Evolutionary conservation across 2,797 vertebrate genomes (phyloP), one percentile per base, ranked within the genome.

Genomic region (Sebastes kiyomatsui): DNA sequence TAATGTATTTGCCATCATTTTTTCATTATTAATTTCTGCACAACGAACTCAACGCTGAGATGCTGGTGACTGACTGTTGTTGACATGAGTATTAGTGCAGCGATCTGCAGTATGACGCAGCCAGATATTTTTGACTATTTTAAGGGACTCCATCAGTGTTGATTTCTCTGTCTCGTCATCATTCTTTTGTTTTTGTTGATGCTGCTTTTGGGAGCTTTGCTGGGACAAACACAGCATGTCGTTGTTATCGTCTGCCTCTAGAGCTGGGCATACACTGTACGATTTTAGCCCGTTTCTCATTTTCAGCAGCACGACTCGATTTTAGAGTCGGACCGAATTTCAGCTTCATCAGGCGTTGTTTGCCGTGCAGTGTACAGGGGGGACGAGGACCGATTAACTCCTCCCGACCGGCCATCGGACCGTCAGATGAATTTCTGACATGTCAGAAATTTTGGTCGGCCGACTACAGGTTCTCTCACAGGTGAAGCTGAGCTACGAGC

Each of bases 171-270:
- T 42, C 67, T 23, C 46, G 9, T 79, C 52, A 38, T 80, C 7
- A 5, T 66, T 82, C 18, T 7, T 83, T 81, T 75, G 49, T 76
- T 86, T 76, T 78, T 61, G 52, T 81, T 55, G 32, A 80, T 59
- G 70, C 55, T 52, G 55, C 73, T 86, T 85, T 73, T 83, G 71
- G 68, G 81, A 86, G 61, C 32, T 88, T 58, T 56, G 28, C 72
- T 64, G 72, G 61, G 72, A 77, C 74, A 72, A 84, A 80, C 59
- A 38, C 65, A 73, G 67, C 67, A 22, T 65, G 75, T 85, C 85
- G 58, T 85, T 72, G 75, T 78, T 54, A 56, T 58, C 30, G 38
- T 64, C 73, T 80, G 76, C 33, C 56, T 64, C 64, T 52, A 52
- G 7, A n/a, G 46, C 46, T 52, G 46, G 46, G 46, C 18, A 52